Conservation (phyloP, 2,888 invertebrate genomes). For the Eudemis profundana region DNA sequence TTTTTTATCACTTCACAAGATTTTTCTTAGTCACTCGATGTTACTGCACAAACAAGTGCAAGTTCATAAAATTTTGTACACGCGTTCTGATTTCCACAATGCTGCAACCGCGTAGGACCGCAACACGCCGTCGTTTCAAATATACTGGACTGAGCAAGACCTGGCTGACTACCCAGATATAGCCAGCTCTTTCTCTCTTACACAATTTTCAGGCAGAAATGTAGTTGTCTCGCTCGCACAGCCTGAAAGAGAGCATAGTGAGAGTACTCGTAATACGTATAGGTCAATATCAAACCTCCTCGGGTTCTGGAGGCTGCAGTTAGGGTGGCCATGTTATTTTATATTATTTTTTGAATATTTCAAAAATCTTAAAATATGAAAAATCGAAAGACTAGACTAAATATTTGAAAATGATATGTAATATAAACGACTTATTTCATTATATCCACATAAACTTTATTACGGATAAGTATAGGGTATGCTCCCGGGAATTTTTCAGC, state of each 20-base stretch:
- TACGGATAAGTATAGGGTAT: too few relatives aligned
- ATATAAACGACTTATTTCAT: too few relatives aligned
- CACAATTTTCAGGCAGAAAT: slow-evolving; percentile 50
- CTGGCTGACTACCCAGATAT: slow-evolving; percentile 67
- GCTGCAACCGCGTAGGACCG: slow-evolving; percentile 60
- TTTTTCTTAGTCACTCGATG: slow-evolving; percentile 14
- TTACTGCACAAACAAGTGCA: slow-evolving; percentile 49
- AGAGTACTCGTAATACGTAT: slow-evolving; percentile 83
- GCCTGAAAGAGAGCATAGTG: slow-evolving; percentile 74
- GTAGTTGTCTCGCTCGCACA: slow-evolving; percentile 65
- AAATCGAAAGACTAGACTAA: too few relatives aligned
- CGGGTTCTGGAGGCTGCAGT: slow-evolving; percentile 83
- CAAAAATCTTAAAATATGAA: neutral
- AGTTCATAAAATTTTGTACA: slow-evolving; percentile 54
- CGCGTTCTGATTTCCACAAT: slow-evolving; percentile 59
- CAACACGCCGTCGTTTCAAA: slow-evolving; percentile 66
- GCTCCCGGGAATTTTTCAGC: too few relatives aligned
- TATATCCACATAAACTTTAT: too few relatives aligned
- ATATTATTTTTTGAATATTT: slow-evolving; percentile 21
- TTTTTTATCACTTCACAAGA: slow-evolving; percentile 32
- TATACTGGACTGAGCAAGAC: slow-evolving; percentile 76
- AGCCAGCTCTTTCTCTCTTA: slow-evolving; percentile 61
- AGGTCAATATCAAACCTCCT: slow-evolving; percentile 85
- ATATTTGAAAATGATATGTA: too few relatives aligned
- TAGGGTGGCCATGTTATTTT: slow-evolving; percentile 66